Base-by-base conservation (phyloP, 2,888 invertebrate genomes). In the Lasioglossum figueresi region DNA sequence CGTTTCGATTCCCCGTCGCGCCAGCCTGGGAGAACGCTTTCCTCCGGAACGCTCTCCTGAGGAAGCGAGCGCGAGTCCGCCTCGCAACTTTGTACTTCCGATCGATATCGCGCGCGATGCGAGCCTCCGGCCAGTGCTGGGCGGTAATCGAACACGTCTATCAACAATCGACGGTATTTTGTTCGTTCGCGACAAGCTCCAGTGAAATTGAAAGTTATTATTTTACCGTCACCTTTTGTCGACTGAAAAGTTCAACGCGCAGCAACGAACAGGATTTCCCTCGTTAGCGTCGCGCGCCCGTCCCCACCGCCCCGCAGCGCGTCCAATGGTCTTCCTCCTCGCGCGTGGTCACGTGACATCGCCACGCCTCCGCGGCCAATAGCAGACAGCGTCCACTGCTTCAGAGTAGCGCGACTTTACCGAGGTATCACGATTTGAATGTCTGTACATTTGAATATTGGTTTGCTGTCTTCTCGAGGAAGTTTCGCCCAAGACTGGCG, bases 21-120 rank as follows among this genome's bases (percentile, higher is more conserved):
- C 27, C 4, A 12, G 12, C 27, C 14, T 27, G 56, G 10, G n/a
- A 56, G n/a, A 56, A 56, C 56, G 56, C n/a, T 52, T 52, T 56
- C 56, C 56, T n/a, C n/a, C 12, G 4, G n/a, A 56, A 59, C 59
- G 59, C 27, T 59, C 59, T 27, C 27, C 27, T 12, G 27, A 59
- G 59, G 27, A 66, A 31, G 16, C 31, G 31, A 27, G 52, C 52
- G 63, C 63, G 63, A 63, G 14, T 34, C 16, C 19, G 14, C 19
- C 63, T 66, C 63, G 66, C 66, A 10, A 66, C 66, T 59, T 59
- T 59, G 27, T 31, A 59, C 27, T 27, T 59, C 59, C 59, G 59
- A 59, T 59, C 59, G 59, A 59, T 59, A 59, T 59, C 59, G 59
- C 59, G 59, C n/a, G 27, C 59, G 59, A 1, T 3, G n/a, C 52